Base-by-base conservation (phyloP, 2,797 vertebrate species). In the Lerista edwardsae region DNA sequence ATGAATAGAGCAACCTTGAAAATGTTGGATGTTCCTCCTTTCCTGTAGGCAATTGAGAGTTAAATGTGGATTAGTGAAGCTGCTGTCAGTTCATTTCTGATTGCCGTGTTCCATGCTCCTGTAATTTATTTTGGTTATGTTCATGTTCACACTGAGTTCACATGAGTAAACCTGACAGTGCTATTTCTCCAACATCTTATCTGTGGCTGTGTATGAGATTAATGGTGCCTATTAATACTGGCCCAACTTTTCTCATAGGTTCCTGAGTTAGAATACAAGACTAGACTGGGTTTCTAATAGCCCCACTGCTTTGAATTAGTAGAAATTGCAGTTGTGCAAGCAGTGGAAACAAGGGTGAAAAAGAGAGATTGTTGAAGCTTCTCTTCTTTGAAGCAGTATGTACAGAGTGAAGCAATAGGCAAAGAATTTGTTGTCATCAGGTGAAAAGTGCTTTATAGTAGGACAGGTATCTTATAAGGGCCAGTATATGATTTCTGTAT, bases 381-480 rank as follows among this genome's bases (percentile, higher is more conserved):
- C 57, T 44, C 55, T 44, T 59, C 44, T 2, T 23, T 69, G 21
- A 68, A 79, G 67, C 25, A 47, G 39, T 34, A 81, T 47, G 39
- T n/a, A n/a, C n/a, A n/a, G n/a, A n/a, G n/a, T 69, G 21, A 68
- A 79, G 67, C 25, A 47, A 31, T 34, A 81, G 34, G 39, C 17
- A 47, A 25, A 47, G 29, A 75, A 59, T 75, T 69, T 69, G 72
- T 69, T 67, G 62, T 82, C 80, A 73, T 69, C 84, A 85, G 79
- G 72, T 41, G 68, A 75, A 64, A 81, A 75, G 36, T 36, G 64
- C 51, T 61, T 80, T 80, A 65, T 25, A 80, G 65, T 41, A 67
- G 62, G 10, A 25, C 4, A 8, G 62, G 61, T 80, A 23, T 61
- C 72, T 39, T 80, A 44, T 80, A 61, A 21, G 41, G 4, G 39